Evolutionary conservation across 2,888 invertebrate species (phyloP).

Genomic region (Phengaris arion): DNA sequence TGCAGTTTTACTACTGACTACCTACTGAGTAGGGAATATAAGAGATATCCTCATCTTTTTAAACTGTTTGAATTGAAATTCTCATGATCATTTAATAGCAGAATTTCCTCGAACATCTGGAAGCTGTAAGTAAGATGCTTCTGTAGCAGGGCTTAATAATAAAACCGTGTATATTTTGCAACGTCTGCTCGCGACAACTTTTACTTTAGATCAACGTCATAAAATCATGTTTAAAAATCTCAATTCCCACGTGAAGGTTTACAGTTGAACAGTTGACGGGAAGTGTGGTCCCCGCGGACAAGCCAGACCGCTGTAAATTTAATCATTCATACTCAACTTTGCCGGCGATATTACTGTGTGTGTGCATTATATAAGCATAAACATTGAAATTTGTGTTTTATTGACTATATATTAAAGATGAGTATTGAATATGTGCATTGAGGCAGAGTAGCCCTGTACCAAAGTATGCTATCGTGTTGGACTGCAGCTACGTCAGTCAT

Average conservation of each 20-base stretch:
- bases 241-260: constrained; percentile 4
- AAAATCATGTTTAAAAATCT: neutral
- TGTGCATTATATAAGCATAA: neutral
- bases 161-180: neutral
- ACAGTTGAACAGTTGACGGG: constrained; percentile 1
- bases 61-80: too few species aligned
- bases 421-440: neutral
- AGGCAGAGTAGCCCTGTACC: too few species aligned
- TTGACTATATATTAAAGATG: too few species aligned
- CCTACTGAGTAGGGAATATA: too few species aligned
- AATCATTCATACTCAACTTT: constrained; percentile 11
- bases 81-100: too few species aligned
- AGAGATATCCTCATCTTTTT: too few species aligned
- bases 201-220: neutral
- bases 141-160: too few species aligned
- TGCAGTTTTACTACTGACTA: too few species aligned
- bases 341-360: neutral
- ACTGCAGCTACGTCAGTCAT: too few species aligned
- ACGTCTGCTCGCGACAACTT: neutral
- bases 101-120: too few species aligned
- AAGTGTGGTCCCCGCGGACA: neutral
- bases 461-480: too few species aligned
- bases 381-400: neutral
- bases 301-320: constrained; percentile 4
- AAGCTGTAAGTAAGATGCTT: too few species aligned